Base-by-base conservation (phyloP, 2,797 vertebrate species). In the Falco naumanni region DNA sequence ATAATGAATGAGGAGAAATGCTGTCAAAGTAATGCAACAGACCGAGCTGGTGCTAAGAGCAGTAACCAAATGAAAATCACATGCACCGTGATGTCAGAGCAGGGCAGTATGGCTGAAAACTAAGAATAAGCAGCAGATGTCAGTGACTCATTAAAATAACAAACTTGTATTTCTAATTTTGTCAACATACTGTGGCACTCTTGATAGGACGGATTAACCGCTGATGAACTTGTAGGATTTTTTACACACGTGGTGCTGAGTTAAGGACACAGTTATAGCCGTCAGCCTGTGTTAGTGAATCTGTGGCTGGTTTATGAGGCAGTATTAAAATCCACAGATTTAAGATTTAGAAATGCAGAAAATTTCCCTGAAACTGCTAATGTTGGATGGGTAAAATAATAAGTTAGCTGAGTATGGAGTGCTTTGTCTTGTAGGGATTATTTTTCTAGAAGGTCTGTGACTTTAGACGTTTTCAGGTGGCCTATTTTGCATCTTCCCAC, bases 81-180 rank as follows among this genome's bases (percentile, higher is more conserved):
- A 61, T 47, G 91, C 0, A 0, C 66, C 0, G 4, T 96, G 96
- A 95, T 95, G 95, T 96, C 93, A 95, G 90, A 94, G 61, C 82
- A 53, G 70, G 70, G 87, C 74, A 95, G 82, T 57, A 82, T 3
- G 1, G 33, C 87, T 88, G 89, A 91, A 93, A 81, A 91, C 91
- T 91, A 94, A 97, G 97, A 97, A 96, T 96, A 96, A 93, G 85
- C 91, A 90, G 94, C 96, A 97, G 93, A 97, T 97, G 93, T 79
- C 92, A 47, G 89, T 97, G 96, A 94, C 91, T 95, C 96, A 97
- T 94, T 96, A 96, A 95, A 96, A 94, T 84, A 96, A 92, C 93
- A 94, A 97, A 95, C 85, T 91, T 92, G 91, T 91, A 96, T 92
- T 96, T 97, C 97, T 96, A 97, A 97, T 96, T 96, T 96, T 93